Evolutionary conservation across 2,888 invertebrate species (phyloP).

Genomic region (Drosophila atripex): DNA sequence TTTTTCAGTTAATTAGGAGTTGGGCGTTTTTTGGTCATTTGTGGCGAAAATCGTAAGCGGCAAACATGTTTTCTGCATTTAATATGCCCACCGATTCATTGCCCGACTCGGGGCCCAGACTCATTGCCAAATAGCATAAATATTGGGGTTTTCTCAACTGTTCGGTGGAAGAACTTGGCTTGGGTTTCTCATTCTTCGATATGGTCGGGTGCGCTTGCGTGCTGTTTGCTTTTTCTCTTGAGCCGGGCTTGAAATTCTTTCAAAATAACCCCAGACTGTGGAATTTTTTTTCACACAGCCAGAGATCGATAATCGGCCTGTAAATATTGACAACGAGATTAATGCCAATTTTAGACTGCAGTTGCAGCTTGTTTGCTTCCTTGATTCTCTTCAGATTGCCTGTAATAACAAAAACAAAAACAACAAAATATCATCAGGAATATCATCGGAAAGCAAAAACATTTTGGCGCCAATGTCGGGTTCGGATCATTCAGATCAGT

Average conservation of each 20-base stretch:
- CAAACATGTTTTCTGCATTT: constrained; percentile 67
- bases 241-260: constrained; percentile 16
- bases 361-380: constrained; percentile 48
- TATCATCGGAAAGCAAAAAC: constrained; percentile 38
- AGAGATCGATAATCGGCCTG: constrained; percentile 57
- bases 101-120: constrained; percentile 1
- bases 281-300: constrained; percentile 42
- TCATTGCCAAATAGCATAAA: constrained; percentile 69
- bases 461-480: constrained; percentile 67
- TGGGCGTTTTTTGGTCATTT: neutral
- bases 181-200: constrained; percentile 29
- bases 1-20: constrained; percentile 32
- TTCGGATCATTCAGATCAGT: constrained; percentile 11
- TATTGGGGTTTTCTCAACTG: constrained; percentile 37
- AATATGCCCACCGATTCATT: constrained; percentile 24
- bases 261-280: constrained; percentile 8
- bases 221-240: constrained; percentile 14
- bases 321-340: constrained; percentile 63
- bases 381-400: constrained; percentile 54
- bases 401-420: constrained; percentile 18
- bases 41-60: neutral
- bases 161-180: constrained; percentile 13
- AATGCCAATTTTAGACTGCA: constrained; percentile 42
- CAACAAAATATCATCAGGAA: neutral
- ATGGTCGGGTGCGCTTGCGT: constrained; percentile 57